These are phyloP conservation scores for Formicarius rufipectus DNA, from an alignment of 2,113 vertebrate species.

Conservation along the genomic window DNA sequence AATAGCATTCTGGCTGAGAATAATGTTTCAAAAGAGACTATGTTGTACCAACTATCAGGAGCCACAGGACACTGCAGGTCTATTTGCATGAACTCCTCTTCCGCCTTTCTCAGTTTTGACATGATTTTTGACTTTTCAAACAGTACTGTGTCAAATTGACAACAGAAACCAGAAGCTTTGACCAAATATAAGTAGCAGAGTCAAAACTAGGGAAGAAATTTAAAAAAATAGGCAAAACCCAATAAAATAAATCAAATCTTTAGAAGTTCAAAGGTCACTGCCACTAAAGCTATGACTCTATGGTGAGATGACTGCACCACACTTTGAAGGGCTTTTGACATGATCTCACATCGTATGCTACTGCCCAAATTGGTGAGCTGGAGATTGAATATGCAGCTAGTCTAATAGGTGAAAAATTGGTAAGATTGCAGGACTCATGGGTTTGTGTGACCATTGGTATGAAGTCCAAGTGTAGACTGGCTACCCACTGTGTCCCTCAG, in stretches of 20 bases:
- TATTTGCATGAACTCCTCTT: background rate
- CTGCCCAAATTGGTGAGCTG: background rate
- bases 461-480: background rate
- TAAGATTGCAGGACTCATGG: background rate
- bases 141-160: background rate
- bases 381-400: background rate
- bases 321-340: background rate
- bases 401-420: rapidly evolving
- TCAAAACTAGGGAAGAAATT: background rate
- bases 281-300: background rate
- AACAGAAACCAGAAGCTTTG: background rate
- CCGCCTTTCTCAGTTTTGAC: background rate
- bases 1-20: background rate
- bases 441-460: rapidly evolving
- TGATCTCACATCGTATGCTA: background rate
- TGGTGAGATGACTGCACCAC: background rate
- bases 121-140: background rate
- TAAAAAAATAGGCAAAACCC: background rate
- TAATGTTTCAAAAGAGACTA: background rate
- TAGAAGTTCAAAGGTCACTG: background rate
- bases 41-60: background rate
- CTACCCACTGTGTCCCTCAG: background rate
- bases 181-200: background rate
- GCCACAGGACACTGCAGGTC: background rate
- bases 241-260: background rate